Conservation (phyloP, 2,888 invertebrate species). For the Cancer borealis region DNA sequence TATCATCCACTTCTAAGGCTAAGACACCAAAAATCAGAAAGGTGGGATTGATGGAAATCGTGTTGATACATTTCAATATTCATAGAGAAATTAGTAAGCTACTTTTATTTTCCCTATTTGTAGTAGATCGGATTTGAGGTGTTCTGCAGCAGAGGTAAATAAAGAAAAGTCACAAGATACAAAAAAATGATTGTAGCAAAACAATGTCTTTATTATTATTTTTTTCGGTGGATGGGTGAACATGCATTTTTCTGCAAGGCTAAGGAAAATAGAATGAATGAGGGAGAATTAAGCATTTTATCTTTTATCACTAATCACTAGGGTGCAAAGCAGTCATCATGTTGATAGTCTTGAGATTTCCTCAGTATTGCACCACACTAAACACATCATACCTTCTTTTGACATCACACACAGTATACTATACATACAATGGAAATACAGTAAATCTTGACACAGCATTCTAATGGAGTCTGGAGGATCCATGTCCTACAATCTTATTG, state of each 20-base stretch:
- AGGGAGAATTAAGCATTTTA: too few relatives aligned
- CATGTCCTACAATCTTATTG: not conserved
- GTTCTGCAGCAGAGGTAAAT: not conserved
- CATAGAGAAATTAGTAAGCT: not conserved
- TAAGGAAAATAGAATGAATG: too few relatives aligned
- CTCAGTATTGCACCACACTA: too few relatives aligned
- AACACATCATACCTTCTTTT: too few relatives aligned
- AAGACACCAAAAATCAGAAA: slow-evolving; percentile 75
- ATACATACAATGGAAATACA: not conserved
- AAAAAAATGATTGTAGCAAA: not conserved
- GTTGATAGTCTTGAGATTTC: too few relatives aligned
- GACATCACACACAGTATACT: not conserved
- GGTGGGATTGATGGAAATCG: not conserved
- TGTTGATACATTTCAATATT: not conserved
- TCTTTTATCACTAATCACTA: too few relatives aligned
- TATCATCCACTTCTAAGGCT: slow-evolving; percentile 78
- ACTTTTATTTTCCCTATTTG: not conserved
- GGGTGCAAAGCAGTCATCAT: too few relatives aligned
- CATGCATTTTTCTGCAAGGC: too few relatives aligned
- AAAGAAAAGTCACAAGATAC: not conserved
- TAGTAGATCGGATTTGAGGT: not conserved
- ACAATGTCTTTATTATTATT: too few relatives aligned
- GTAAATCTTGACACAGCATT: not conserved
- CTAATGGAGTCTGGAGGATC: not conserved
- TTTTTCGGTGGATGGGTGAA: too few relatives aligned